Evolutionary conservation across 2,888 invertebrate species (phyloP).

Genomic region (Cataglyphis rosenhaueri): DNA sequence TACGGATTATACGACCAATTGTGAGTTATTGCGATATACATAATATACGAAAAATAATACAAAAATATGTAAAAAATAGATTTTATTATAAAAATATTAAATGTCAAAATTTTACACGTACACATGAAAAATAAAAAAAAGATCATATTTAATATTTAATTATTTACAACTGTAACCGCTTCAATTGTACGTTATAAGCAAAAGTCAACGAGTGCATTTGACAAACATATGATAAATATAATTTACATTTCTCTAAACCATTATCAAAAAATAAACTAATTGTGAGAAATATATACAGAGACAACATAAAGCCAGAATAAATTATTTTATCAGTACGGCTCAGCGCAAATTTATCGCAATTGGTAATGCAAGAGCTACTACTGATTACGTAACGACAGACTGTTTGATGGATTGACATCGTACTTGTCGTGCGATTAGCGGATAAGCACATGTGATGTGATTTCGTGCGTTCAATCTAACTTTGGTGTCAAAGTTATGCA

Average conservation of each 20-base stretch:
- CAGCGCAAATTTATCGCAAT: slow-evolving; percentile 58
- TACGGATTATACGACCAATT: neutral
- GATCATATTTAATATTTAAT: neutral
- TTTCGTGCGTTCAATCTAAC: slow-evolving; percentile 48
- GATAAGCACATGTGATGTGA: slow-evolving; percentile 62
- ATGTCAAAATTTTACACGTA: neutral
- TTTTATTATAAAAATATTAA: neutral
- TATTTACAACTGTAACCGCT: neutral
- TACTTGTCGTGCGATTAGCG: slow-evolving; percentile 50
- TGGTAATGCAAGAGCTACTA: slow-evolving; percentile 58
- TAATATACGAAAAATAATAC: neutral
- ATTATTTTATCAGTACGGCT: slow-evolving; percentile 12
- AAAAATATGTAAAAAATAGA: neutral
- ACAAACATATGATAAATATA: slow-evolving; percentile 12
- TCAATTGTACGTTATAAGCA: neutral
- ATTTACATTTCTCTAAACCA: slow-evolving; percentile 9
- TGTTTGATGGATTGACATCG: slow-evolving; percentile 72
- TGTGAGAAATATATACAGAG: neutral
- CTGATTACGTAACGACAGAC: slow-evolving; percentile 69
- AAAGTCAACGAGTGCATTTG: neutral
- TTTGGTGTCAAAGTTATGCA: slow-evolving; percentile 43
- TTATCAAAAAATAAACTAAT: neutral
- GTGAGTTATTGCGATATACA: neutral
- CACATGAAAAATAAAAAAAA: slow-evolving; percentile 7
- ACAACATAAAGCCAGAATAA: neutral